Evolutionary conservation across 2,113 vertebrate species (phyloP), one percentile per base, ranked within the genome.

Genomic region (Bubalus kerabau): DNA sequence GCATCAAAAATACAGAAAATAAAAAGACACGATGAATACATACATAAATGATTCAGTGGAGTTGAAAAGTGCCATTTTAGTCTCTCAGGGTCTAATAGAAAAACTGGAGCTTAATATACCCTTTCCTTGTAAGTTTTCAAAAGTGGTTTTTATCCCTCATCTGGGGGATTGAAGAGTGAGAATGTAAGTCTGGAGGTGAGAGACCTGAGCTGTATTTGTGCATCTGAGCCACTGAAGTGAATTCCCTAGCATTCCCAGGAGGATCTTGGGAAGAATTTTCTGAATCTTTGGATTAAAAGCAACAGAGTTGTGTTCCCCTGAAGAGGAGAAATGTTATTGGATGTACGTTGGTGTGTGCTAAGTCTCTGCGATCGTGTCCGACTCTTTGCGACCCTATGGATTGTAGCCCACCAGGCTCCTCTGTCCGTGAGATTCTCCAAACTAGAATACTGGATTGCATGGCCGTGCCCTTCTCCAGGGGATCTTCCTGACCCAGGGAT

Each of bases 241-340:
- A 62, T 64, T 78, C 21, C 10, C 28, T 92, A 80, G 3, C 59
- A 14, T 67, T 11, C 23, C 82, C 21, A 23, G 3, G 26, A 88
- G 80, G 60, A 91, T 12, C 21, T 30, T 56, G 28, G 90, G 82
- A 62, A 76, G 88, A 48, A 50, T 19, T 56, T 85, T 85, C 59
- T 94, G 71, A 83, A 81, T n/a, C 46, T 96, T 95, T 81, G 59
- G 36, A 59, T 92, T 62, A 59, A 93, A 91, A 97, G 81, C 60
- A 80, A 43, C 28, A 86, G n/a, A 74, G 8, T 59, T 89, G 24
- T 71, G 19, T 84, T 23, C 3, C 59, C 11, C 13, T 81, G 23
- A 46, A 50, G 60, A 56, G n/a, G 48, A 6, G 36, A 26, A 57
- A 30, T 82, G 14, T 43, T 71, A 87, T 2, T 83, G 24, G 52